Evolutionary conservation across 2,888 invertebrate species (phyloP), one percentile per base, ranked within the genome.

Genomic region (Steinernema hermaphroditum): DNA sequence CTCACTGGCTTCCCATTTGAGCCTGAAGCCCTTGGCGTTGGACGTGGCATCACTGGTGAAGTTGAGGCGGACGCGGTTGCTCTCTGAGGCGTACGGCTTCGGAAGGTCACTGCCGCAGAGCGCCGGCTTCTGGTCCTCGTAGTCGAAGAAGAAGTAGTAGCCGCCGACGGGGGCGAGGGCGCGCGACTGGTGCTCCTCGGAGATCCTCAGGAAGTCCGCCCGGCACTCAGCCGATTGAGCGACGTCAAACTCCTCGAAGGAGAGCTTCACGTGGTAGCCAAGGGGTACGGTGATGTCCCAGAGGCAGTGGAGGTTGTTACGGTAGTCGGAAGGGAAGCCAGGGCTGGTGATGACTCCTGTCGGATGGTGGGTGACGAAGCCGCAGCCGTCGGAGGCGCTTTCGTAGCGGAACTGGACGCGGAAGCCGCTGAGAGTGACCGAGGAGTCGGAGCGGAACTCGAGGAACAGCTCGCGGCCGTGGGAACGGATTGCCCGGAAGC

Each of bases 91-190:
- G 50, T 80, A 74, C 14, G 77, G 77, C 16, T 69, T 57, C 16
- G 83, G 83, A 0, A 75, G 71, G 9, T 75, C 37, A 49, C 77
- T 77, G 69, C 82, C 84, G 74, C 85, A 85, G 16, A 74, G 29
- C 2, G 50, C 62, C 46, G 37, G 29, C 19, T 62, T 41, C 12
- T 43, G 49, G 34, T 83, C 79, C 70, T 83, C 82, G 49, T 84
- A 79, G 72, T 84, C 77, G 76, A 82, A 84, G 41, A 83, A 68
- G 76, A 85, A 85, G 72, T 80, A 83, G 68, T 84, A 83, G 68
- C 78, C 81, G n/a, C 79, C 78, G 12, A 78, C 70, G 0, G 84
- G 83, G 0, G 81, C 82, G 50, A 77, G 76, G 19, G 78, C 82
- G 68, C 83, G 74, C 14, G 80, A 77, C n/a, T 78, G 75, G 73